phyloP scores from a whole-genome alignment of 2,797 vertebrate genomes.

The Pempheris klunzingeri region DNA sequence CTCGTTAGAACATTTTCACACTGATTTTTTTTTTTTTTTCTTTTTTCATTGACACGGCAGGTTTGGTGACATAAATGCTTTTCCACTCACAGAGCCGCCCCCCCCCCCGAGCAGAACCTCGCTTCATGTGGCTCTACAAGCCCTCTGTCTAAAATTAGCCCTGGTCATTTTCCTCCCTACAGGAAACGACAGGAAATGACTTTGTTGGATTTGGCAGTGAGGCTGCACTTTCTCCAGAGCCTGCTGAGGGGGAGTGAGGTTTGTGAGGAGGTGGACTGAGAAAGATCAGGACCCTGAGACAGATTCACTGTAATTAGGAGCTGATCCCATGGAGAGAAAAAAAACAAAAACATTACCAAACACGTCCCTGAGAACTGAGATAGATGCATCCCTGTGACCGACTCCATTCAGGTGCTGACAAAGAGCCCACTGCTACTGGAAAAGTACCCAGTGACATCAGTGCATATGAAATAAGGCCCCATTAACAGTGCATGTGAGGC shows the following conservation, averaged over 20 bases:
- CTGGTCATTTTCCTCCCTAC: conserved; percentile 75
- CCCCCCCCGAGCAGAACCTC: conserved; percentile 37
- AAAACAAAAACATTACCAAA: background rate
- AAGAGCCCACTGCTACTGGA: conserved; percentile 15
- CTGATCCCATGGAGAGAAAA: conserved; percentile 46
- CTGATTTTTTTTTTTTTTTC: conserved; percentile 34
- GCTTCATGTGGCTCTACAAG: conserved; percentile 56
- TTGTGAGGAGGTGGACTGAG: conserved; percentile 45
- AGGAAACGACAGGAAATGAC: conserved; percentile 84
- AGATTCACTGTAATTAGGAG: conserved; percentile 47
- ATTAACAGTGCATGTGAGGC: conserved; percentile 30
- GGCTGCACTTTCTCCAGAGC: conserved; percentile 80
- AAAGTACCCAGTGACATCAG: conserved; percentile 56
- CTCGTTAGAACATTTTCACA: conserved; percentile 37
- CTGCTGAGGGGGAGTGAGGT: conserved; percentile 46
- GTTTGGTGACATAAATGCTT: conserved; percentile 52
- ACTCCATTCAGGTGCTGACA: conserved; percentile 17
- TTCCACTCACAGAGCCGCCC: conserved; percentile 46
- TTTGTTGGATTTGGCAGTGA: conserved; percentile 86
- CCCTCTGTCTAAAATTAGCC: conserved; percentile 83
- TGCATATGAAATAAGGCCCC: conserved; percentile 17
- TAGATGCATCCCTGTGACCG: conserved; percentile 10
- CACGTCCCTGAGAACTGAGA: conserved; percentile 15
- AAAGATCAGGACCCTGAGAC: conserved; percentile 52
- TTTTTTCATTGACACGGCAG: conserved; percentile 46